Conservation (phyloP, 2,797 vertebrate species). For the Anisognathus igniventris region DNA sequence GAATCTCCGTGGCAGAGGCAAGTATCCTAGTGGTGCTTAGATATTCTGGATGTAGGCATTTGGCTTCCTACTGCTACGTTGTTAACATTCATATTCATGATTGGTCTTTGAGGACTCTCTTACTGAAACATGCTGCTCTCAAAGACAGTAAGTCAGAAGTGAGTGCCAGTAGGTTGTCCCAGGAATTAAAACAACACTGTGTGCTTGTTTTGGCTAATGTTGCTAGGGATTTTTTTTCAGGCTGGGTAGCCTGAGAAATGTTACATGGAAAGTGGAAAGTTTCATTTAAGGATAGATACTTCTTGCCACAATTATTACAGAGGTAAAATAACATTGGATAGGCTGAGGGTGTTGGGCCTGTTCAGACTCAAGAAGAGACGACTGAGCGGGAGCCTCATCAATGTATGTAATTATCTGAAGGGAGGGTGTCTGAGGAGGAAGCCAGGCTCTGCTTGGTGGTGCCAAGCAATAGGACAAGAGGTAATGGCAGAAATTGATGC, state of each 20-base stretch:
- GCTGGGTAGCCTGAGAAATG: background rate
- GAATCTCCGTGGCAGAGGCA: background rate
- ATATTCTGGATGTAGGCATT: background rate
- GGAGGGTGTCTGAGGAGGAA: background rate
- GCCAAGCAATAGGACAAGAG: background rate
- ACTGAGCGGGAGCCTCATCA: background rate
- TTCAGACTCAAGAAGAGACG: background rate
- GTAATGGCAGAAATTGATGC: background rate
- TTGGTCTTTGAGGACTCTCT: background rate
- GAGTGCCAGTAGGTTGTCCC: background rate
- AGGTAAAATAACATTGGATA: background rate
- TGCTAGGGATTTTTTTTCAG: background rate
- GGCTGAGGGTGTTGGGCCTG: background rate
- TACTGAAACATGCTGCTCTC: background rate
- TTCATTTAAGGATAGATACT: background rate
- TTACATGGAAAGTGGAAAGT: background rate
- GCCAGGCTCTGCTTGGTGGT: background rate
- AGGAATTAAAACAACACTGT: background rate
- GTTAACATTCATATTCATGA: background rate
- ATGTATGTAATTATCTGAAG: background rate
- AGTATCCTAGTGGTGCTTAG: background rate
- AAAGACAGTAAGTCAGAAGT: background rate
- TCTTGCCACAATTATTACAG: background rate
- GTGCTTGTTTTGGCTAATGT: background rate
- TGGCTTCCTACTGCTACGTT: background rate